These are phyloP conservation scores for Ypsolopha scabrella DNA, from an alignment of 2,888 invertebrate genomes.

Conservation along the genomic window DNA sequence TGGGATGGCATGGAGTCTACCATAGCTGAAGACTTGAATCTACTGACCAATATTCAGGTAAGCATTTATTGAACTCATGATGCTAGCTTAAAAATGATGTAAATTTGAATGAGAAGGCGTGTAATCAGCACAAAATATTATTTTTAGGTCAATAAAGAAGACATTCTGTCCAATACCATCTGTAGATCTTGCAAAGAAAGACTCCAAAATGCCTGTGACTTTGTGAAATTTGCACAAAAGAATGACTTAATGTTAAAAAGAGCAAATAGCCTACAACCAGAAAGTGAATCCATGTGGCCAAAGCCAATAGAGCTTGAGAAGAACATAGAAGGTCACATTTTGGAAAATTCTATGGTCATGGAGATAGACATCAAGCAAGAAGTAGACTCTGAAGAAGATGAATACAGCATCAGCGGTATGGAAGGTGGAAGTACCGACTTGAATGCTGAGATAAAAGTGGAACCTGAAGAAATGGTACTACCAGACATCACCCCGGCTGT, in stretches of 20 bases:
- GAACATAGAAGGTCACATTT: conserved; percentile 23
- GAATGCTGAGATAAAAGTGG: conserved; percentile 46
- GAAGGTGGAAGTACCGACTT: background rate
- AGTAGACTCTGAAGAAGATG: conserved; percentile 36
- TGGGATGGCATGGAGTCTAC: conserved; percentile 37
- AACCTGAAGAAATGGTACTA: conserved; percentile 44
- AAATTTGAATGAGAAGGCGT: too few species aligned
- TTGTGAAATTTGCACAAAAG: conserved; percentile 25
- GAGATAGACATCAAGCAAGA: conserved; percentile 49
- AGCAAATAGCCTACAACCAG: conserved; percentile 12
- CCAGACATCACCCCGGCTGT: conserved; percentile 8
- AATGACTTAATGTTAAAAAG: conserved; percentile 28
- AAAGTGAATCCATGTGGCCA: conserved; percentile 33
- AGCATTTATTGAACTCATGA: too few species aligned
- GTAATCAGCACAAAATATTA: background rate
- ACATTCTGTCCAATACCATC: conserved; percentile 39
- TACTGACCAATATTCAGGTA: conserved; percentile 41
- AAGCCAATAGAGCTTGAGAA: conserved; percentile 47
- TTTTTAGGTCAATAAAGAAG: conserved; percentile 33
- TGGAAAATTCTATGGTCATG: conserved; percentile 15
- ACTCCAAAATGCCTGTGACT: conserved; percentile 32
- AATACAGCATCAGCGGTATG: conserved; percentile 14
- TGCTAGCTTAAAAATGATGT: too few species aligned
- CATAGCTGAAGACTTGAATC: conserved; percentile 42
- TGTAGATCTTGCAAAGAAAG: conserved; percentile 34